A percentile compares a stretch with the other conserved stretches of the same genome.
Conservation (phyloP, 2,797 vertebrate species). For the Molothrus ater region DNA sequence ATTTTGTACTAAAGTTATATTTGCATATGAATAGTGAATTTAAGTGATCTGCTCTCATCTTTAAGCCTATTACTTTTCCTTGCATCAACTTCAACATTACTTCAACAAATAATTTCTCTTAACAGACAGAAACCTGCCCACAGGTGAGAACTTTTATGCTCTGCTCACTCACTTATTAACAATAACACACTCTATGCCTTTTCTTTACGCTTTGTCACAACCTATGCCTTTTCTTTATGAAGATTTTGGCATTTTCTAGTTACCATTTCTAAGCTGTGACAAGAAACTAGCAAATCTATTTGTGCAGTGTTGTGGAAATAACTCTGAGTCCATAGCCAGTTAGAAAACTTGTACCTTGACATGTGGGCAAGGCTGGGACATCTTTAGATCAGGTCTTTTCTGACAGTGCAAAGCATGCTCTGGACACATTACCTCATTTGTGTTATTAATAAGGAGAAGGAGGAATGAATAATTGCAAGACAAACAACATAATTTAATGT, state of each 20-base stretch:
- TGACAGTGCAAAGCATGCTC: not conserved
- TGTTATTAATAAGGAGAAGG: not conserved
- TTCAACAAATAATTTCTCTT: not conserved
- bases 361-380: not conserved
- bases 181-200: not conserved
- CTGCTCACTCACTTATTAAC: not conserved
- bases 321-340: not conserved
- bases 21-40: not conserved
- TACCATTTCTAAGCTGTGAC: not conserved
- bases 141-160: not conserved
- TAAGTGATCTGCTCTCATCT: not conserved
- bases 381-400: not conserved
- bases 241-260: not conserved
- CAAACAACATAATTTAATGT: not conserved
- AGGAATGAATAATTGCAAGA: not conserved
- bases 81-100: not conserved
- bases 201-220: not conserved
- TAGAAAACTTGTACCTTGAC: not conserved
- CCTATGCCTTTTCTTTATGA: not conserved
- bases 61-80: not conserved
- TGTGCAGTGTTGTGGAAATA: not conserved
- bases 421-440: not conserved
- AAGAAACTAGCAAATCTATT: not conserved
- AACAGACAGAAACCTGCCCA: not conserved
- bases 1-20: not conserved